phyloP scores from a whole-genome alignment of 1,140 invertebrate genomes.

The Brachystomella parvula region DNA sequence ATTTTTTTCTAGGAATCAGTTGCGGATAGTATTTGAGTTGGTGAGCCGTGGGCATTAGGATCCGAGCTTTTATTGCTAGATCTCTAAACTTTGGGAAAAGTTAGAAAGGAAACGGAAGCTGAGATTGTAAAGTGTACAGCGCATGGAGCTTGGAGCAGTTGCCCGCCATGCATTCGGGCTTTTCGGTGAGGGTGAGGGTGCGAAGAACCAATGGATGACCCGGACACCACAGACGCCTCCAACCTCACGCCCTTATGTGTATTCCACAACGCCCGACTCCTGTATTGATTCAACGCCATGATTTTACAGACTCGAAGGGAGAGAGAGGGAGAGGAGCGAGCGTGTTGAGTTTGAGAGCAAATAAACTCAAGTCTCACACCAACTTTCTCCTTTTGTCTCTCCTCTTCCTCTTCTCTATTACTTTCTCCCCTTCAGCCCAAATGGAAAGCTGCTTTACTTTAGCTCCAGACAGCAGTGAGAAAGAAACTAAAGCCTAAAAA shows the following conservation, averaged over 20 bases:
- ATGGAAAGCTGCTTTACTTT: background rate
- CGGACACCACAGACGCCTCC: slow-evolving; percentile 38
- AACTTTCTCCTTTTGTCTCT: slow-evolving; percentile 10
- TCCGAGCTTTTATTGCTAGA: background rate
- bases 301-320: background rate
- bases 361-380: slow-evolving; percentile 13
- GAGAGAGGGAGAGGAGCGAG: background rate
- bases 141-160: slow-evolving; percentile 36
- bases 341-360: slow-evolving; percentile 7
- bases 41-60: background rate
- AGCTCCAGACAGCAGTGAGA: background rate
- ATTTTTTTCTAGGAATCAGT: too few species aligned
- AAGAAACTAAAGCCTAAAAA: background rate
- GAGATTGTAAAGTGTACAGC: slow-evolving; percentile 26
- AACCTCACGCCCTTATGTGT: slow-evolving; percentile 38
- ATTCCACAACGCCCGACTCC: slow-evolving; percentile 36
- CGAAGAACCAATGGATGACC: slow-evolving; percentile 38
- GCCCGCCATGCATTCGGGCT: slow-evolving; percentile 34
- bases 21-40: too few species aligned
- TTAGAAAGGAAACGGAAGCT: slow-evolving; percentile 10
- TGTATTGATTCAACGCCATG: slow-evolving; percentile 39
- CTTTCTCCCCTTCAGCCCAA: background rate
- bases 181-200: slow-evolving; percentile 32
- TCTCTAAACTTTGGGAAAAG: background rate
- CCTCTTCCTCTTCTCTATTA: background rate